These are phyloP conservation scores for Tryphoninae sp. DNA, from an alignment of 2,888 invertebrate genomes.

Conservation along the genomic window DNA sequence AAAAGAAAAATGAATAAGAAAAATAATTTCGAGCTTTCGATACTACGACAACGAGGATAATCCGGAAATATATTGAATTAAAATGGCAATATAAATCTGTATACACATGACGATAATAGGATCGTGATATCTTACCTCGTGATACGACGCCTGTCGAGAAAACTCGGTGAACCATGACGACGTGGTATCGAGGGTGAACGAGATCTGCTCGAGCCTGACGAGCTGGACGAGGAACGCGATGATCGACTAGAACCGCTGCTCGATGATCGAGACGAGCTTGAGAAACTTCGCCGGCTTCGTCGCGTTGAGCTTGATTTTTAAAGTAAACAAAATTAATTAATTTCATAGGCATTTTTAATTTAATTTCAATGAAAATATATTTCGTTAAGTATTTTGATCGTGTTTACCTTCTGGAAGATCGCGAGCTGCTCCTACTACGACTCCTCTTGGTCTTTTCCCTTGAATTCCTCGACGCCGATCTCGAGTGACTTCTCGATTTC, in stretches of 20 bases:
- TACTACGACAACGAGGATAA: conserved; percentile 56
- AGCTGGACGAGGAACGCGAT: conserved; percentile 82
- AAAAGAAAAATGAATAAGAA: conserved; percentile 14
- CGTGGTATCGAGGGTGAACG: conserved; percentile 95
- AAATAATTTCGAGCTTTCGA: conserved; percentile 58
- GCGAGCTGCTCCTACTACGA: conserved; percentile 74
- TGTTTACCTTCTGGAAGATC: conserved; percentile 75
- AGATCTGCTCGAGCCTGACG: conserved; percentile 82
- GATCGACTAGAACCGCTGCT: conserved; percentile 84
- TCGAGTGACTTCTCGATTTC: conserved; percentile 69
- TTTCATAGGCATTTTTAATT: neutral
- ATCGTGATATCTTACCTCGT: conserved; percentile 89
- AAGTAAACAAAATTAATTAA: conserved; percentile 1
- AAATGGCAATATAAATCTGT: neutral
- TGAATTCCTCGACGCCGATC: conserved; percentile 73
- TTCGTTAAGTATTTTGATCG: neutral
- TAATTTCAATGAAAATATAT: neutral
- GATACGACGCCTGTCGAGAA: conserved; percentile 95
- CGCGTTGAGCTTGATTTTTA: conserved; percentile 70
- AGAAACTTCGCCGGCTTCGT: conserved; percentile 78
- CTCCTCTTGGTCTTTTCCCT: conserved; percentile 73
- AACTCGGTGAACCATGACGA: conserved; percentile 96
- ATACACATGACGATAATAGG: conserved; percentile 8
- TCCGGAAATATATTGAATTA: conserved; percentile 38
- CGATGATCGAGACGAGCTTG: conserved; percentile 81